Evolutionary conservation across 2,888 invertebrate genomes (phyloP).

Genomic region (Netelia melanura): DNA sequence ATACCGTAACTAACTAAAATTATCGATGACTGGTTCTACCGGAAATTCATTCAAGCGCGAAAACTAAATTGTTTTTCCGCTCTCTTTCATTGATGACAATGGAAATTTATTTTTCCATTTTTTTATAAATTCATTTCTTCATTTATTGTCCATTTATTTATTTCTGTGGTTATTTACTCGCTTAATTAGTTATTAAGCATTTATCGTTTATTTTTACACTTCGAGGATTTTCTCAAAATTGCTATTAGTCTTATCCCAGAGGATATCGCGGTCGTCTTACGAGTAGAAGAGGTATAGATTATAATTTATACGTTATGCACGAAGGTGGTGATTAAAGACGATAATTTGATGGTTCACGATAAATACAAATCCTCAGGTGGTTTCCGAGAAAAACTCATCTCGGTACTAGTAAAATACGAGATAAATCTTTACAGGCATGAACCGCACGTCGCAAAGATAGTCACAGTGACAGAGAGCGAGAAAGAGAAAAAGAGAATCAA

Average conservation of each 20-base stretch:
- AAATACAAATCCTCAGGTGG: constrained; percentile 23
- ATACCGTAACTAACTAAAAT: constrained; percentile 13
- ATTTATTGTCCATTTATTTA: too few relatives aligned
- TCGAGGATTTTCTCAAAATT: neutral
- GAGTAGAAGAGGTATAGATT: neutral
- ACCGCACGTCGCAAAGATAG: neutral
- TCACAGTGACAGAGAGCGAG: neutral
- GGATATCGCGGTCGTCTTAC: neutral
- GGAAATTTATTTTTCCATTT: neutral
- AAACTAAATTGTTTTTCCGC: neutral
- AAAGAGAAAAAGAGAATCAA: too few relatives aligned
- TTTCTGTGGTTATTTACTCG: neutral
- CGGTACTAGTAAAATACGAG: neutral
- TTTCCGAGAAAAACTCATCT: constrained; percentile 10
- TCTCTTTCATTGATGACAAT: neutral
- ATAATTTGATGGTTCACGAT: constrained; percentile 11
- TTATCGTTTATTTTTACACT: neutral
- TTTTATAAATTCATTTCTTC: neutral
- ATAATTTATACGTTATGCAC: neutral
- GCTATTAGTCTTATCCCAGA: neutral
- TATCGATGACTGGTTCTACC: neutral
- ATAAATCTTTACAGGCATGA: constrained; percentile 1
- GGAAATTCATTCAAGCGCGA: neutral
- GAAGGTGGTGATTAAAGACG: neutral
- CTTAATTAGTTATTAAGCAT: neutral